phyloP scores from a whole-genome alignment of 2,797 vertebrate species.

The Sebastes vulpes region DNA sequence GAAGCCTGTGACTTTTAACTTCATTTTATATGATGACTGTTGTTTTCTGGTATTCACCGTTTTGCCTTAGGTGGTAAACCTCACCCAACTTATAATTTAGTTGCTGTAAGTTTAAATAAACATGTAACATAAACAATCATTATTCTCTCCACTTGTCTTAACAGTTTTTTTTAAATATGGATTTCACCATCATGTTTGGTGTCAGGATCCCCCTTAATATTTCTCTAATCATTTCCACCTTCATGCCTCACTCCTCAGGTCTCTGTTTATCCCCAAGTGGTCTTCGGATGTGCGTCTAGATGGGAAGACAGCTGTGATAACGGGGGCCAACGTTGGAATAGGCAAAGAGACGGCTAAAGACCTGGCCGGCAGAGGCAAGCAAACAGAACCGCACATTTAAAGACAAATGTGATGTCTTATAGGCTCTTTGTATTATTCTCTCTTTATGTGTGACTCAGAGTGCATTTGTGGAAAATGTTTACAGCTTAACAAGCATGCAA shows the following conservation, averaged over 20 bases:
- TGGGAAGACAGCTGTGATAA: conserved; percentile 82
- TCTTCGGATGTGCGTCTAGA: conserved; percentile 79
- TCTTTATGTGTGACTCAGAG: background rate
- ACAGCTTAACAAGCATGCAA: background rate
- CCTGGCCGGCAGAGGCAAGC: conserved; percentile 79
- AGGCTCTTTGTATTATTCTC: background rate
- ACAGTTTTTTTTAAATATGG: background rate
- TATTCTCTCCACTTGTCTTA: background rate
- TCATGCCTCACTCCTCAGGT: conserved; percentile 52
- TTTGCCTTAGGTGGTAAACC: conserved; percentile 9
- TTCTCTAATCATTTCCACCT: background rate
- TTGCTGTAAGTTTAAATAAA: conserved; percentile 1
- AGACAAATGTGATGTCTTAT: background rate
- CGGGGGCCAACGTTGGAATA: conserved; percentile 80
- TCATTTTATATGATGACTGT: background rate
- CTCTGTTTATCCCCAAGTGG: conserved; percentile 72
- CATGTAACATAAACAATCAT: background rate
- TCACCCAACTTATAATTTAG: conserved; percentile 12
- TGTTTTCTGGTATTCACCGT: conserved; percentile 8
- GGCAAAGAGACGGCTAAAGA: conserved; percentile 84
- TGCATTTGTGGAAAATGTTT: background rate
- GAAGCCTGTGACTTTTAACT: background rate
- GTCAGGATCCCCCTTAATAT: background rate
- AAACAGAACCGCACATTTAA: background rate
- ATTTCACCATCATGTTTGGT: background rate